Conservation (phyloP, 2,888 invertebrate species). For the Vannuccia rotundouncinata region DNA sequence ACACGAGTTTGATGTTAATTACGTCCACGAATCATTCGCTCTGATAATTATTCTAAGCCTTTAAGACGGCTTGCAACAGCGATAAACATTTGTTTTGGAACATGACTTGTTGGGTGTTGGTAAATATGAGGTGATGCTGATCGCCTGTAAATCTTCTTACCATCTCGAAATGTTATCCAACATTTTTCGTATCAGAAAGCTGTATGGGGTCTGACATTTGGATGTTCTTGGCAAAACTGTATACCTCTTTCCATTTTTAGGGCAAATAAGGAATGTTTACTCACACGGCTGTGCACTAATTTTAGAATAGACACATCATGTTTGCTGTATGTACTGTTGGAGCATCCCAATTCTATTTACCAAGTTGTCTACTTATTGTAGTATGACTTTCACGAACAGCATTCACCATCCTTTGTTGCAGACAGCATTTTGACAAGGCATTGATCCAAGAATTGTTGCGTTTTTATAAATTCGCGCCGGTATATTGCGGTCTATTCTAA, state of each 20-base stretch:
- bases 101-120: background rate
- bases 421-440: background rate
- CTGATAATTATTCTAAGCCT: background rate
- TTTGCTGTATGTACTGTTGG: background rate
- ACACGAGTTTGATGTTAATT: background rate
- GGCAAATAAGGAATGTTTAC: background rate
- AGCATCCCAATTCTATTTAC: background rate
- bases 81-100: too few species aligned
- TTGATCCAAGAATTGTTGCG: background rate
- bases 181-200: too few species aligned
- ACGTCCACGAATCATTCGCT: background rate
- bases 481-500: background rate
- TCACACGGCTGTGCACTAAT: background rate
- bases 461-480: background rate
- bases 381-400: background rate
- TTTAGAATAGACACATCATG: background rate
- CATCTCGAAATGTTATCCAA: too few species aligned
- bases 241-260: background rate
- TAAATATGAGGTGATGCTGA: too few species aligned
- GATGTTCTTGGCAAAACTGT: background rate
- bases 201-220: background rate
- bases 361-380: background rate
- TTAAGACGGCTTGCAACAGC: background rate
- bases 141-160: too few species aligned
- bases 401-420: background rate